phyloP scores from a whole-genome alignment of 2,113 vertebrate genomes.

The Amazona vittata region DNA sequence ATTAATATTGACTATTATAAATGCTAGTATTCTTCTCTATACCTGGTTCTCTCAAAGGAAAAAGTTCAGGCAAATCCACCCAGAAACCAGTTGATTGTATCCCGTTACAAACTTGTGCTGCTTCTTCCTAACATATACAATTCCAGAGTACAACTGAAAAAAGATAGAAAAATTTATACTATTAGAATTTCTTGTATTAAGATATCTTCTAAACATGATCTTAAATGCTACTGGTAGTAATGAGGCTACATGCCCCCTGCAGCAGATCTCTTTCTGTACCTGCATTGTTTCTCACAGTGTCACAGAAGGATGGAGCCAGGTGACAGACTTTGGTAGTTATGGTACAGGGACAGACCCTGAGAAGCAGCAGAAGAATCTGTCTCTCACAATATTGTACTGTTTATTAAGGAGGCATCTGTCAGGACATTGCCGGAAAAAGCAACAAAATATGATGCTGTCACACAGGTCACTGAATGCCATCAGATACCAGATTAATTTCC shows the following conservation, averaged over 20 bases:
- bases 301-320: background rate
- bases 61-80: background rate
- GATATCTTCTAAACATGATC: background rate
- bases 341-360: background rate
- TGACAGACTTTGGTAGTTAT: background rate
- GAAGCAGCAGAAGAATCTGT: background rate
- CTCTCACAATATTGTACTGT: background rate
- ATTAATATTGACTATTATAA: background rate
- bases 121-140: background rate
- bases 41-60: background rate
- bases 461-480: background rate
- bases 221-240: background rate
- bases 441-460: background rate
- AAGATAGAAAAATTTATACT: background rate
- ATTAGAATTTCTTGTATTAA: background rate
- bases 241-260: background rate
- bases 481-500: background rate
- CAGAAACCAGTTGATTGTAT: background rate
- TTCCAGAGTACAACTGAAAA: background rate
- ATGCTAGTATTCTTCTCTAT: background rate
- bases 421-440: background rate
- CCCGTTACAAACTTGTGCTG: background rate
- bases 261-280: background rate
- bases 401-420: background rate
- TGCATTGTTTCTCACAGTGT: background rate